phyloP scores from a whole-genome alignment of 2,113 vertebrate species.

The Casuarius casuarius region DNA sequence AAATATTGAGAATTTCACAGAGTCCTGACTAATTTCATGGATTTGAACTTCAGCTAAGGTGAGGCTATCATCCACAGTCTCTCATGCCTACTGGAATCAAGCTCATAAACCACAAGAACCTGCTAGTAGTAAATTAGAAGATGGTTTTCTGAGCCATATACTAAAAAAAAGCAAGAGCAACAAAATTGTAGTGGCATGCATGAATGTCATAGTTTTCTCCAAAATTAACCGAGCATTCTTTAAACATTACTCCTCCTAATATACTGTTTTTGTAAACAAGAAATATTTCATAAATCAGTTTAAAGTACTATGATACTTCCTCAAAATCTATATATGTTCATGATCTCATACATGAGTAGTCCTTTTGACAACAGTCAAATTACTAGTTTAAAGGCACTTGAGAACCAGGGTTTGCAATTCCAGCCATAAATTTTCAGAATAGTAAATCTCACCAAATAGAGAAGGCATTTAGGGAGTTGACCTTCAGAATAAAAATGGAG shows the following conservation, averaged over 20 bases:
- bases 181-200: neutral
- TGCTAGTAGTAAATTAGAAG: neutral
- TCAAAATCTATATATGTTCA: neutral
- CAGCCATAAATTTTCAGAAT: neutral
- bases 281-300: neutral
- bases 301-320: neutral
- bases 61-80: neutral
- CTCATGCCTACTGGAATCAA: neutral
- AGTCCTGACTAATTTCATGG: neutral
- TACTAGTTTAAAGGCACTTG: neutral
- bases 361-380: neutral
- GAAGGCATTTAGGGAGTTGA: conserved; percentile 7
- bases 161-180: neutral
- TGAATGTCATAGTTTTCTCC: neutral
- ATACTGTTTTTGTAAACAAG: neutral
- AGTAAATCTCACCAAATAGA: conserved; percentile 14
- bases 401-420: neutral
- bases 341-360: neutral
- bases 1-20: neutral
- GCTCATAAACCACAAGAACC: neutral
- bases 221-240: neutral
- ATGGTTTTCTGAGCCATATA: too few species aligned
- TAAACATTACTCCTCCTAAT: neutral
- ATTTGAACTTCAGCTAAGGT: neutral
- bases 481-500: conserved; percentile 23